Evolutionary conservation across 64 coral and sea anemone genomes (phyloP).

Genomic region (Pachyseris speciosa): DNA sequence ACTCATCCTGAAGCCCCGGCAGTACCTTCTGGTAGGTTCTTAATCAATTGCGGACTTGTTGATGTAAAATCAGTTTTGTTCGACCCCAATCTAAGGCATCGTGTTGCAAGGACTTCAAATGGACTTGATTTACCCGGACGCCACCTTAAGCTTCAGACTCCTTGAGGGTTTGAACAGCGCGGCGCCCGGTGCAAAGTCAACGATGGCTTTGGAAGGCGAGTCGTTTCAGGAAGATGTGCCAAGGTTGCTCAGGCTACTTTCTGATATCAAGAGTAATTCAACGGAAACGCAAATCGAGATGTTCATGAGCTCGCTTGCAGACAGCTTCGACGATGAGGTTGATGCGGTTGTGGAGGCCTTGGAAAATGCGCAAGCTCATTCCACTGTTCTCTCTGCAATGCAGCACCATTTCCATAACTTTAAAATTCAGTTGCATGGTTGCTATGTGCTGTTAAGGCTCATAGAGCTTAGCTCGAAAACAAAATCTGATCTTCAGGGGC

Average conservation of each 20-base stretch:
- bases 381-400: conserved; percentile 14
- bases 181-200: background rate
- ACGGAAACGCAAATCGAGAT: conserved; percentile 30
- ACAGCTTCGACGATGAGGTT: conserved; percentile 14
- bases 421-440: conserved; percentile 47
- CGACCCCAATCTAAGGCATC: background rate
- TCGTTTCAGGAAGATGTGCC: background rate
- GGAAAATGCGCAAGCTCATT: background rate
- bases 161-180: background rate
- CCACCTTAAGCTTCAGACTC: conserved; percentile 21
- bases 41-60: background rate
- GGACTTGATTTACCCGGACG: conserved; percentile 47
- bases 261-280: conserved; percentile 12
- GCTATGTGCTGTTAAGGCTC: conserved; percentile 15
- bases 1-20: too few species aligned
- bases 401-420: background rate
- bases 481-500: background rate
- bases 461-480: conserved; percentile 3
- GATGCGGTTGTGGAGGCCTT: background rate
- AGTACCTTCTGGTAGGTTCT: background rate
- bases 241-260: background rate
- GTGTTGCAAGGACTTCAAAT: background rate
- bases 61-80: background rate
- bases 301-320: conserved; percentile 11
- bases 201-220: conserved; percentile 8